These are phyloP conservation scores for Antechinus stuartii DNA, from an alignment of 2,113 vertebrate species.

Conservation along the genomic window DNA sequence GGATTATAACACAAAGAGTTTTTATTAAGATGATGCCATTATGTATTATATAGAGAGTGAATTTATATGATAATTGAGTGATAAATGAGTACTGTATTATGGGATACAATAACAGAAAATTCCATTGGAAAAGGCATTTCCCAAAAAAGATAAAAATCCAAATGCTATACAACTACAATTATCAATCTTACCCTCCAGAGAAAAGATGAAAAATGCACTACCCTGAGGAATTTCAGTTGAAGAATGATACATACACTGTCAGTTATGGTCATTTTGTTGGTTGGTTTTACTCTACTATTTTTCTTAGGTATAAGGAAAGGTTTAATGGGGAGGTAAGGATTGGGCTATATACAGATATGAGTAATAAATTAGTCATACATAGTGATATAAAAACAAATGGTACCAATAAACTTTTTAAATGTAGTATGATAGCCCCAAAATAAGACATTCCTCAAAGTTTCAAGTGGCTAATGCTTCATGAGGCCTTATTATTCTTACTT, in stretches of 20 bases:
- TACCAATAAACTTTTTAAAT: neutral
- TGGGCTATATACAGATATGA: neutral
- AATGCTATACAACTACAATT: neutral
- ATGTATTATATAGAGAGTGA: neutral
- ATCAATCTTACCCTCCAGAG: neutral
- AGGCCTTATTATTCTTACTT: neutral
- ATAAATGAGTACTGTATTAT: neutral
- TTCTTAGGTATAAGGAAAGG: neutral
- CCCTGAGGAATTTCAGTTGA: neutral
- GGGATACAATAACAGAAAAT: neutral
- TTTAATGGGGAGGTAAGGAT: too few relatives aligned
- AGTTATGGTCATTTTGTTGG: neutral
- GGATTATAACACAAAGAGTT: neutral
- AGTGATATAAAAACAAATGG: neutral
- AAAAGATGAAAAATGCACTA: neutral
- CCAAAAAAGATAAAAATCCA: neutral
- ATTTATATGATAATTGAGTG: neutral
- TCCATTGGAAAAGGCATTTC: slow-evolving; percentile 13
- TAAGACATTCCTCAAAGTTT: neutral
- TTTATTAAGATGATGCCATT: neutral
- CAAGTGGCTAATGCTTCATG: neutral
- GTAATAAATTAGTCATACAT: neutral
- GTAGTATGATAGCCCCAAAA: neutral
- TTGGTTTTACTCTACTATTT: neutral
- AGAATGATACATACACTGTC: neutral